Evolutionary conservation across 1,140 invertebrate genomes (phyloP), one percentile per base, ranked within the genome.

Genomic region (Orius laevigatus): DNA sequence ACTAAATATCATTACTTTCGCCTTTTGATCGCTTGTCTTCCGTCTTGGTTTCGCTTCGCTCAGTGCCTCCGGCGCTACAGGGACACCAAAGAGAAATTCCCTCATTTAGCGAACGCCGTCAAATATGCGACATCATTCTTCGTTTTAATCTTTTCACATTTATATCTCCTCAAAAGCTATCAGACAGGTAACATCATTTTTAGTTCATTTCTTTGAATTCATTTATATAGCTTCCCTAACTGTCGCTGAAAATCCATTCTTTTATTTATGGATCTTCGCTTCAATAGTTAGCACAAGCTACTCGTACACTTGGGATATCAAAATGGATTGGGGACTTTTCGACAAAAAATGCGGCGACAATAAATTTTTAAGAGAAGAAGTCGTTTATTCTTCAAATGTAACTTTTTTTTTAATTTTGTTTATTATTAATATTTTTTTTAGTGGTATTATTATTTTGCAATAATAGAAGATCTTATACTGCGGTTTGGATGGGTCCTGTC

Each of bases 101-200:
- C 93, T 0, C 94, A 98, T 69, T 66, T 92, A 32, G 87, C 85
- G 0, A 99, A 99, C 68, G 96, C 95, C 14, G 91, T 87, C 41
- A 99, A 99, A 71, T 99, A 99, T 66, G 86, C 91, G 0, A 97
- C 93, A 0, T 92, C 93, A 0, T 98, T 97, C 69, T 78, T 97
- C 49, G 92, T 95, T 3, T 85, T 95, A 3, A 71, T 88, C 15
- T 89, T 93, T 62, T 74, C 81, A 4, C 80, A 85, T 0, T 63
- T 98, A 4, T 75, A 79, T 49, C 46, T 45, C 25, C 25, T 45
- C 19, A 45, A 19, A 20, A 47, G 19, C 14, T 20, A n/a, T 11
- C 16, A 36, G 35, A 16, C 41, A 3, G 19, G 14, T 19, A 15
- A 15, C n/a, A 5, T 2, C 18, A 20, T 18, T 43, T 15, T 19